Percentiles rank a stretch among this genome's conserved stretches.
phyloP scores from a whole-genome alignment of 2,888 invertebrate species.

The Stenchaetothrips biformis region DNA sequence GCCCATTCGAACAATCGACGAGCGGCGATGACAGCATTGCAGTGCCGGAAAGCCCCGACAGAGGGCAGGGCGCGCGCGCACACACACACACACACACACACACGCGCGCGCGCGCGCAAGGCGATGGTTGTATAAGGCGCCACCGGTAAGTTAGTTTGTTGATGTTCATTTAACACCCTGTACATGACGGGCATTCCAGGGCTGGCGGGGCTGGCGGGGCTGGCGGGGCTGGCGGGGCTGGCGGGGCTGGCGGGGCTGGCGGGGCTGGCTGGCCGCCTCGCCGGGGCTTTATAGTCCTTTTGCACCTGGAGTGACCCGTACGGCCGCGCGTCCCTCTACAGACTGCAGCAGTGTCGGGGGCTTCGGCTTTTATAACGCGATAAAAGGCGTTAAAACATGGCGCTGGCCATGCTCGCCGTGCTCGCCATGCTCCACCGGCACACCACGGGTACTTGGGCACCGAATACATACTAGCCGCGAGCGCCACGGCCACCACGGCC shows the following conservation, averaged over 20 bases:
- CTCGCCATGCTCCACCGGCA: not conserved
- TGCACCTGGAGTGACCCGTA: not conserved
- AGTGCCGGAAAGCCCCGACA: too few relatives aligned
- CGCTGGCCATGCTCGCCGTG: not conserved
- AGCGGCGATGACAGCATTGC: not conserved
- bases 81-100: too few relatives aligned
- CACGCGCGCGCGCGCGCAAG: too few relatives aligned
- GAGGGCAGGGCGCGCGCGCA: too few relatives aligned
- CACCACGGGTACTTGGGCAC: not conserved
- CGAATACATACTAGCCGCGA: too few relatives aligned
- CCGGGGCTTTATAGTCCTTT: not conserved
- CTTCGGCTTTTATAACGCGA: not conserved
- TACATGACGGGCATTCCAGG: not conserved
- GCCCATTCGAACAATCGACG: not conserved
- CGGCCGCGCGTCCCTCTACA: too few relatives aligned
- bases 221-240: too few relatives aligned
- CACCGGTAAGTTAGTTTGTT: too few relatives aligned
- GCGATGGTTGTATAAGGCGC: too few relatives aligned
- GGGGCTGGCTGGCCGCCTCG: not conserved
- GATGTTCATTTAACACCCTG: not conserved
- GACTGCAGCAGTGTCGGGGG: not conserved
- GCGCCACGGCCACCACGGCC: too few relatives aligned
- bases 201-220: too few relatives aligned
- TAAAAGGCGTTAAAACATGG: constrained; percentile 9
- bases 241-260: not conserved